Conservation (phyloP, 2,888 invertebrate species). For the Alcis repandata region DNA sequence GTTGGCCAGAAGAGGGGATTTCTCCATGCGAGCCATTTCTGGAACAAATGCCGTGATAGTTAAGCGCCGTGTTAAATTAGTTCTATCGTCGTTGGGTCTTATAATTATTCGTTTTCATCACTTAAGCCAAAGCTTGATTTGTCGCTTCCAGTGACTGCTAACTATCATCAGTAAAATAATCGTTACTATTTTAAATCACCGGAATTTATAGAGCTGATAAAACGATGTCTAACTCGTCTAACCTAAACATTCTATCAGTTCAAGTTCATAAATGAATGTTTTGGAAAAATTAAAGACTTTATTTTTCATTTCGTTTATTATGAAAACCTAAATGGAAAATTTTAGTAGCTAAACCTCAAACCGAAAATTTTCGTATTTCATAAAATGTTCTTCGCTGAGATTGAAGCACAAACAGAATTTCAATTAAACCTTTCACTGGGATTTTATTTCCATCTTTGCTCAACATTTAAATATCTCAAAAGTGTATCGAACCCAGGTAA, state of each 20-base stretch:
- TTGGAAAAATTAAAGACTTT: no score
- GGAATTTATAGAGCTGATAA: no score
- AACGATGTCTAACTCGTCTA: no score
- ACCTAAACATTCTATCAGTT: no score
- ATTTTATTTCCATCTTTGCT: slow-evolving; percentile 37
- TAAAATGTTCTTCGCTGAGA: neutral
- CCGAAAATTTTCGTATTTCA: neutral
- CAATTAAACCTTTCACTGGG: slow-evolving; percentile 8
- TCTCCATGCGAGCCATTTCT: slow-evolving; percentile 96
- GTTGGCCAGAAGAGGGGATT: slow-evolving; percentile 96
- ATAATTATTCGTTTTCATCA: neutral
- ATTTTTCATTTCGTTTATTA: no score
- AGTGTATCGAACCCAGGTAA: slow-evolving; percentile 74
- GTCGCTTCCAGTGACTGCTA: neutral
- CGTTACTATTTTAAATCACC: no score
- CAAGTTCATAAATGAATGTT: no score
- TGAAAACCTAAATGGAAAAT: no score
- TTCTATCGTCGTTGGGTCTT: neutral
- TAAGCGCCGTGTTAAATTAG: neutral
- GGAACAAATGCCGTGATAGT: slow-evolving; percentile 58
- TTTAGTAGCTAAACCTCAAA: no score
- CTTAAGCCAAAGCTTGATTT: no score
- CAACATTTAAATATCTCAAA: slow-evolving; percentile 56
- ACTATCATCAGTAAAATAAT: neutral
- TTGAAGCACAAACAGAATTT: slow-evolving; percentile 8